Evolutionary conservation across 2,888 invertebrate species (phyloP), one percentile per base, ranked within the genome.

Genomic region (Hirudinaria manillensis): DNA sequence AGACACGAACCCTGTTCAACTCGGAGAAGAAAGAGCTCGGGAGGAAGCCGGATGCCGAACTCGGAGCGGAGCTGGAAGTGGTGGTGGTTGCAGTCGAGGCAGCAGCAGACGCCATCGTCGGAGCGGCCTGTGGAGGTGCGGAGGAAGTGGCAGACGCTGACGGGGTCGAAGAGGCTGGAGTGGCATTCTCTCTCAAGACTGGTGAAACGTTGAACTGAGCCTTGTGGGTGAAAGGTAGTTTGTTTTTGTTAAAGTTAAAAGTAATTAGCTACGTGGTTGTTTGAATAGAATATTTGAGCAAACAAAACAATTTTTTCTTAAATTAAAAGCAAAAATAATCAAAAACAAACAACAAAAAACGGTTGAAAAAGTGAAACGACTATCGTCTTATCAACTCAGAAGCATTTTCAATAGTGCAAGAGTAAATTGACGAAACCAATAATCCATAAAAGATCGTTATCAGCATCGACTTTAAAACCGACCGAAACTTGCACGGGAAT

Each of bases 401-500:
- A 29, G 6, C 7, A 53, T 21, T 16, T 21, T 16, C 53, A 13
- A 53, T 53, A 13, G 21, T 16, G 21, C 53, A 16, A 16, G 13
- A 61, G 24, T 21, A 7, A 2, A 27, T 61, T 19, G 24, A 61
- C 61, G 10, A 61, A 16, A 27, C 29, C 29, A 16, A 61, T 10
- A 6, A 6, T 3, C 10, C 10, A 38, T 10, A 10, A 3, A 38
- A 38, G 10, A 6, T 38, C 3, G 38, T 38, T 38, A 38, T 6
- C 10, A 38, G 10, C 38, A 6, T 3, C 38, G 10, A n/a, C n/a
- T n/a, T n/a, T 55, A 13, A 70, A 38, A 75, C 70, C 10, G 6
- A 71, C 56, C 32, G 74, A 88, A 88, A 89, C 89, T 85, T 89
- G 89, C 76, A 90, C 88, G 6, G 90, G 90, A 80, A 90, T 88